Base-by-base conservation (phyloP, 2,888 invertebrate species). In the Pinctada fucata region DNA sequence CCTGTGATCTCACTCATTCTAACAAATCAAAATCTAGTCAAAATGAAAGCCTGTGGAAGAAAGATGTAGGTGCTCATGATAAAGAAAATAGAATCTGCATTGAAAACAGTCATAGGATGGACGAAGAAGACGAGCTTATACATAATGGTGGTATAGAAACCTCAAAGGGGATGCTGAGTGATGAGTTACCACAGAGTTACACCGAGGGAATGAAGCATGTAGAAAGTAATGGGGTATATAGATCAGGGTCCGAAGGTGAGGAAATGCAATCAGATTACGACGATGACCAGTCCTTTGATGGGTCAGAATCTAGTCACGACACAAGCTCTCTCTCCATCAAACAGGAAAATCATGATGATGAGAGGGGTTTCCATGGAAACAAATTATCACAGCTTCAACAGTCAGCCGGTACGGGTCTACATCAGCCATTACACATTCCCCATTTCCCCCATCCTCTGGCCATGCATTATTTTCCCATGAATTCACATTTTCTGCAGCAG, bases 401-500 rank as follows among this genome's bases (percentile, higher is more conserved):
- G 48, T 78, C 80, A 66, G 77, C 83, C 5, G 81, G 82, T 47
- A 76, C 82, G 8, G 78, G 73, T 31, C 66, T 78, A 50, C 78
- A 76, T 63, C 86, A 85, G 70, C 86, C 88, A 2, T 84, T 90
- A 68, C 89, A 89, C 83, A 88, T 89, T 78, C 89, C 90, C 45
- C 89, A 89, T 82, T 85, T 89, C 66, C 87, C 89, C 48, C 90
- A 88, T 52, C 88, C 88, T 47, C 79, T 90, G 71, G 88, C 89
- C 79, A 89, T 90, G 88, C 88, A 88, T 79, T 89, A 90, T 79
- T 87, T 87, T 79, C 89, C 88, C 67, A 81, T 90, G 80, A 89
- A 89, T 82, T 87, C 88, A 76, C 87, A 88, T 76, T 87, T 88
- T 66, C 88, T 89, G 81, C 82, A 86, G 16, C 90, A 88, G 76